Base-by-base conservation (phyloP, 2,888 invertebrate genomes). In the Drosophila cognata region DNA sequence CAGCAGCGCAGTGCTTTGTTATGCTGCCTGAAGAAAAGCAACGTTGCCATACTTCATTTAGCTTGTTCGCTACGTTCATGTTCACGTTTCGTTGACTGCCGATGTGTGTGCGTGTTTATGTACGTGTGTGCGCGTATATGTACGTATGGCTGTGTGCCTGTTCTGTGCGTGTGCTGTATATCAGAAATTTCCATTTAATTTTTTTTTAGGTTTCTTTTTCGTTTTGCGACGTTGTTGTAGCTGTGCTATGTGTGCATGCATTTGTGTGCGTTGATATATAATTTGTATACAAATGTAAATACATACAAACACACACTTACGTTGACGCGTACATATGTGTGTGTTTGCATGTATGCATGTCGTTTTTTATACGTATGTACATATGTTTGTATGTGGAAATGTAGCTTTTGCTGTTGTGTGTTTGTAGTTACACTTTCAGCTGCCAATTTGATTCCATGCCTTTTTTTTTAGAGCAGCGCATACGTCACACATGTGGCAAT, bases 141-240 rank as follows among this genome's bases (percentile, higher is more conserved):
- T 2, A 16, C 1, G 13, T 25, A 25, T 46, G 21, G 50, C 21
- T 53, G 21, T 33, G 52, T 59, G n/a, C 56, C 58, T 58, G 35
- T 31, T 21, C 48, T 67, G 69, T 67, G 64, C 53, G 67, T 78
- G 80, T 74, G 80, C 77, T 88, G 86, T 86, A 86, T 88, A 82
- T 88, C 89, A 88, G 85, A 85, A 88, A 85, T 88, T 88, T 88
- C 89, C 88, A 89, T 87, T 89, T 86, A 89, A 89, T 79, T 86
- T 89, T 89, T 88, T 86, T 84, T 87, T 89, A 74, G 87, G 81
- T 85, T 87, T 88, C 79, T 82, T 87, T 83, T 82, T 80, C 53
- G 77, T 86, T 85, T 83, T 79, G 89, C 87, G 77, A 74, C 48
- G 79, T 72, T 82, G 71, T 78, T 71, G 70, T 71, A 51, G 79